Evolutionary conservation across 2,797 vertebrate species (phyloP).

Genomic region (Peromyscus nudipes): DNA sequence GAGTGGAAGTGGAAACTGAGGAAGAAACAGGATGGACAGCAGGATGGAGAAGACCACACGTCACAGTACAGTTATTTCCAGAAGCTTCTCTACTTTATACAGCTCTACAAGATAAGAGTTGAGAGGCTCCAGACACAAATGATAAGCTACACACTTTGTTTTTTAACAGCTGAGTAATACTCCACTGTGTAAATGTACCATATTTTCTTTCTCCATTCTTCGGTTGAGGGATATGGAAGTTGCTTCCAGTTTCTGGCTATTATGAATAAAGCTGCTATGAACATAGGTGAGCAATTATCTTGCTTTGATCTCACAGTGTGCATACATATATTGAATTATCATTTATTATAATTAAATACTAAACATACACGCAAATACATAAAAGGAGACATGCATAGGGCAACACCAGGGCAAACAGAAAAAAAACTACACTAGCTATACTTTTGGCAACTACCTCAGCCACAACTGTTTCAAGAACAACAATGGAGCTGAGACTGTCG

Average conservation of each 20-base stretch:
- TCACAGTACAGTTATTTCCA: background rate
- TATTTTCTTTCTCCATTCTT: background rate
- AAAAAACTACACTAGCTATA: background rate
- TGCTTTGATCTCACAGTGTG: background rate
- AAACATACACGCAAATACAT: background rate
- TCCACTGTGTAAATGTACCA: background rate
- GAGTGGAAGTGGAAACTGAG: background rate
- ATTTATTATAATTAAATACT: background rate
- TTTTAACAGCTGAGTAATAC: background rate
- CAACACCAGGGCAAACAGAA: slow-evolving; percentile 37
- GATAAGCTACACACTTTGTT: background rate
- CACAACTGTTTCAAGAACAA: slow-evolving; percentile 9
- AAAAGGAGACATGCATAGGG: background rate
- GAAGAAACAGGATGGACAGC: background rate
- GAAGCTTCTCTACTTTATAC: background rate
- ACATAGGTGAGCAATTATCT: background rate
- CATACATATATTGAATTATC: background rate
- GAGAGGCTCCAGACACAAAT: background rate
- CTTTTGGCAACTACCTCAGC: background rate
- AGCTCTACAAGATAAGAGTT: background rate
- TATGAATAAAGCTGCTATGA: background rate
- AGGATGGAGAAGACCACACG: background rate
- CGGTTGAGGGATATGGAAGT: background rate
- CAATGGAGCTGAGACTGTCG: background rate
- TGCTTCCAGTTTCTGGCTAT: background rate